These are phyloP conservation scores for Neocloeon triangulifer DNA, from an alignment of 1,140 invertebrate genomes.

Conservation along the genomic window DNA sequence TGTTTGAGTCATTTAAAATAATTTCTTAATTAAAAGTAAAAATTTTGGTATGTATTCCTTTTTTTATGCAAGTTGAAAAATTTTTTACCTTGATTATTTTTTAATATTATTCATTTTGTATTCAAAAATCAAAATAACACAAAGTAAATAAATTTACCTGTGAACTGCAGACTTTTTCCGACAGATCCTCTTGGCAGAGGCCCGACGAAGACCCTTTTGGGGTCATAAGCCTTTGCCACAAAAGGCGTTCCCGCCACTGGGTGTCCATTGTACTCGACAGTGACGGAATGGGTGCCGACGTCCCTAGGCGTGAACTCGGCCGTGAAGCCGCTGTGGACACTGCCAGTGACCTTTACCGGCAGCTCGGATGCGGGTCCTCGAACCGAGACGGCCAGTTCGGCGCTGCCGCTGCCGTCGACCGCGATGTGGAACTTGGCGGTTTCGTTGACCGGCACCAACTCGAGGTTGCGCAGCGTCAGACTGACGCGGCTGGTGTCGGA, in stretches of 20 bases:
- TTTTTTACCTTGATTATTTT: no score
- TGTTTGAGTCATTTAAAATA: no score
- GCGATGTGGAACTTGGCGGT: conserved; percentile 72
- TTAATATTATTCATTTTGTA: no score
- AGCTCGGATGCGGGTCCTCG: conserved; percentile 54
- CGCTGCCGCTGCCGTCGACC: conserved; percentile 58
- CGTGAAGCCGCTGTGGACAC: conserved; percentile 61
- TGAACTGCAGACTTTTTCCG: conserved; percentile 67
- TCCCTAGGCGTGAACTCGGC: conserved; percentile 76
- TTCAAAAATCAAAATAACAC: no score
- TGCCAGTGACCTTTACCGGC: conserved; percentile 73
- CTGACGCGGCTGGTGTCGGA: conserved; percentile 61
- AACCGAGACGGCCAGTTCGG: conserved; percentile 71
- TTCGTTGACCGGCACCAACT: conserved; percentile 71
- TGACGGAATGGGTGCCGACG: conserved; percentile 75
- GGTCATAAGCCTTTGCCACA: conserved; percentile 80
- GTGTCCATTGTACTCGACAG: conserved; percentile 76
- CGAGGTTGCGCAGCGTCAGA: conserved; percentile 52
- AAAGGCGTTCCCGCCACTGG: conserved; percentile 81
- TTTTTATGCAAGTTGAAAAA: no score
- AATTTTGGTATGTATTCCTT: no score
- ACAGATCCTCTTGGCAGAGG: conserved; percentile 51
- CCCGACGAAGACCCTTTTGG: conserved; percentile 66
- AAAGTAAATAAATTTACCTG: conserved; percentile 27
- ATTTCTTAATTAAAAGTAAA: no score